phyloP scores from a whole-genome alignment of 2,797 vertebrate species.

The Catamblyrhynchus diadema region DNA sequence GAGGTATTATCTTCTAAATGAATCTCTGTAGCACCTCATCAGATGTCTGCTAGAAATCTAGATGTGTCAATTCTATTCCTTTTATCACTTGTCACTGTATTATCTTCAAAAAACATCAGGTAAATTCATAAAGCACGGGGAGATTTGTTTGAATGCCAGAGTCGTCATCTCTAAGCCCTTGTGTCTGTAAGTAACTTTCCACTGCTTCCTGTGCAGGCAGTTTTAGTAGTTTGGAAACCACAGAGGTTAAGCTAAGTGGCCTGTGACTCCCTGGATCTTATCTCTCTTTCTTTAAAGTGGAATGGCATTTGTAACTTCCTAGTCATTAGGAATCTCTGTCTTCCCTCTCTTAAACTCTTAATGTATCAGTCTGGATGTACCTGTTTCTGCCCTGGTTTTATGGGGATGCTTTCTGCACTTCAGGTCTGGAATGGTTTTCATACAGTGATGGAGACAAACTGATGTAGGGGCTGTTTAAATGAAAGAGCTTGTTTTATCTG shows the following conservation, averaged over 20 bases:
- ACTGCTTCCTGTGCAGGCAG: slow-evolving; percentile 27
- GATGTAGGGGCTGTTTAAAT: not conserved
- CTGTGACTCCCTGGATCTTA: slow-evolving; percentile 41
- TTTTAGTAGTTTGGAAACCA: slow-evolving; percentile 48
- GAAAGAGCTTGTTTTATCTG: not conserved
- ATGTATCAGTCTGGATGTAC: slow-evolving; percentile 3
- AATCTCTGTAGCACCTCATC: slow-evolving; percentile 58
- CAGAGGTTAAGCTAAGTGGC: slow-evolving; percentile 56
- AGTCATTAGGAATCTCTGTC: slow-evolving; percentile 42
- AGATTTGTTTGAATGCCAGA: slow-evolving; percentile 50
- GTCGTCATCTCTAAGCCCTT: slow-evolving; percentile 19
- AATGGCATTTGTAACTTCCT: slow-evolving; percentile 56
- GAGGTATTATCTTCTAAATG: slow-evolving; percentile 11
- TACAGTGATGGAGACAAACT: not conserved
- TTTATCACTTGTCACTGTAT: slow-evolving; percentile 54
- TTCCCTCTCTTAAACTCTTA: slow-evolving; percentile 5
- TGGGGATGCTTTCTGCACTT: not conserved
- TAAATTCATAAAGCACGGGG: slow-evolving; percentile 41
- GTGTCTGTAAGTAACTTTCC: slow-evolving; percentile 44
- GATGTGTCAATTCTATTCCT: slow-evolving; percentile 32
- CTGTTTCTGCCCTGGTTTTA: slow-evolving; percentile 8
- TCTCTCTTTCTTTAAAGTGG: slow-evolving; percentile 55
- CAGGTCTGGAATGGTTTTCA: not conserved
- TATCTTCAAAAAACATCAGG: slow-evolving; percentile 63
- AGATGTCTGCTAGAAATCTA: slow-evolving; percentile 36